phyloP scores from a whole-genome alignment of 2,113 vertebrate genomes.

The Onychostruthus taczanowskii region DNA sequence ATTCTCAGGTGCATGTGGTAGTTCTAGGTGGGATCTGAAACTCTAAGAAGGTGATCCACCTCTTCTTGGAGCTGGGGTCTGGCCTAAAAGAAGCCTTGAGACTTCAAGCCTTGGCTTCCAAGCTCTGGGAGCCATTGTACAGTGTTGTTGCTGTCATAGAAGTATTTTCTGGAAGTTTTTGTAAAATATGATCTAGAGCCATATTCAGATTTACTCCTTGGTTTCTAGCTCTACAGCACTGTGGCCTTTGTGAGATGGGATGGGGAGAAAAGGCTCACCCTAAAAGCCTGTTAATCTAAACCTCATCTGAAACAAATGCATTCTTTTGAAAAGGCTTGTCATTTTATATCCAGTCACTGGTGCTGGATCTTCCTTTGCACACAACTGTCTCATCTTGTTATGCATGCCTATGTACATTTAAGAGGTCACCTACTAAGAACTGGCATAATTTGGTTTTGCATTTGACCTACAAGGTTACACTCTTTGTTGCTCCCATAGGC shows the following conservation, averaged over 20 bases:
- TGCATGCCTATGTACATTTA: accelerated
- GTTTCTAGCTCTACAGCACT: neutral
- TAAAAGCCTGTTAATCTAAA: neutral
- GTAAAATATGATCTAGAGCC: neutral
- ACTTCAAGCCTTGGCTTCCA: no score
- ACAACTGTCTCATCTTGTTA: constrained; percentile 48
- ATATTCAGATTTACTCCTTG: neutral
- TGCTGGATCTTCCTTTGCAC: constrained; percentile 7
- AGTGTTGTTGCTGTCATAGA: neutral
- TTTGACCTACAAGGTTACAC: neutral
- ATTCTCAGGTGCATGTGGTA: neutral
- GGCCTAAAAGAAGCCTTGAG: neutral
- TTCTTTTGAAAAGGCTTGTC: constrained; percentile 3
- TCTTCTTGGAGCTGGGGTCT: neutral
- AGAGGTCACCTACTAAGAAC: constrained; percentile 8
- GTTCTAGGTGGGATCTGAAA: neutral
- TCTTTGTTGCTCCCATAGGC: neutral
- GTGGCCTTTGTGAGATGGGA: neutral
- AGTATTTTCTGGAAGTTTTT: neutral
- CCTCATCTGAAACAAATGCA: neutral
- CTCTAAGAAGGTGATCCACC: neutral
- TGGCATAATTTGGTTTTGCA: neutral
- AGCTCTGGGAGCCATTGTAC: neutral
- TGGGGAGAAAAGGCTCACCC: neutral
- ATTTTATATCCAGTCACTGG: neutral